These are phyloP conservation scores for Drosophila sucinea DNA, from an alignment of 1,140 invertebrate genomes.

Conservation along the genomic window DNA sequence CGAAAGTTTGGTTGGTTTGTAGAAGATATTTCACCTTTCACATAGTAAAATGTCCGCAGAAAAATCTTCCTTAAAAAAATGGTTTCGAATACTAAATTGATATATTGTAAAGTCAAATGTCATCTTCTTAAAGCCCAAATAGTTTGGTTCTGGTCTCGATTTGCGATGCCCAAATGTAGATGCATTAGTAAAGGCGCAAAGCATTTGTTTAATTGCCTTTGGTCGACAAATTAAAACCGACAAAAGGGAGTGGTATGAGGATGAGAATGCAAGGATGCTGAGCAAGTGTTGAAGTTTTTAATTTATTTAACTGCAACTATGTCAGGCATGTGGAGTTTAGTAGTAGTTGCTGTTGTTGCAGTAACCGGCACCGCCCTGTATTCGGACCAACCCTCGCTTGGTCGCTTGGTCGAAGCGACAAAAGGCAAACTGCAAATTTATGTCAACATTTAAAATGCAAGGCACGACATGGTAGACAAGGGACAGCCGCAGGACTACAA, in stretches of 20 bases:
- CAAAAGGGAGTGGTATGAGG: background rate
- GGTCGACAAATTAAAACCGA: conserved; percentile 24
- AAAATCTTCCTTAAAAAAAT: too few relatives aligned
- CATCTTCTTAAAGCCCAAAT: too few relatives aligned
- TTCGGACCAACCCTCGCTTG: background rate
- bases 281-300: conserved; percentile 58
- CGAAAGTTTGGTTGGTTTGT: too few relatives aligned
- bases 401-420: conserved; percentile 34
- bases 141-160: too few relatives aligned
- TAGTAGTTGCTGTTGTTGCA: background rate
- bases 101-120: too few relatives aligned
- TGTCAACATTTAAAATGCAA: conserved; percentile 63
- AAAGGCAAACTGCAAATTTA: conserved; percentile 62
- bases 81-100: too few relatives aligned
- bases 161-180: background rate
- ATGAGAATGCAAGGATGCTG: background rate
- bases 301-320: conserved; percentile 58
- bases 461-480: conserved; percentile 40
- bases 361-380: too few relatives aligned
- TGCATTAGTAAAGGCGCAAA: conserved; percentile 3
- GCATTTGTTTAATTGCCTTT: conserved; percentile 23
- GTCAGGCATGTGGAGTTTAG: conserved; percentile 29
- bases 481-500: conserved; percentile 42
- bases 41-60: too few relatives aligned
- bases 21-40: too few relatives aligned